phyloP scores from a whole-genome alignment of 2,888 invertebrate genomes.

The Hirtodrosophila histrioides region DNA sequence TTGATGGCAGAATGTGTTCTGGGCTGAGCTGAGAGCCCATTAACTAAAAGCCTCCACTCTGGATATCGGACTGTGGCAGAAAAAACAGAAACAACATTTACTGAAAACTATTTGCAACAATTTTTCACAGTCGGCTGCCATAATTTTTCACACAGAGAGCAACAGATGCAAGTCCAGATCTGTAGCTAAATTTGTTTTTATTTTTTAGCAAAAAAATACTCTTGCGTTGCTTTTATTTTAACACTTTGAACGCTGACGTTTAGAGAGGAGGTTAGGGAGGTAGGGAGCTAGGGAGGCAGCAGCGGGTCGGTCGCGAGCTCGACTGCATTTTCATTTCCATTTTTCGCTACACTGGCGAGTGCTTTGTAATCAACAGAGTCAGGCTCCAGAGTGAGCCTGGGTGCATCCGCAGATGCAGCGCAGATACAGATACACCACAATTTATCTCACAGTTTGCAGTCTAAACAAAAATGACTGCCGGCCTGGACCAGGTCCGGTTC shows the following conservation, averaged over 20 bases:
- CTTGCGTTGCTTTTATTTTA: slow-evolving; percentile 71
- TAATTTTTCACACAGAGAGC: slow-evolving; percentile 71
- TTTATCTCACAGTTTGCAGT: slow-evolving; percentile 80
- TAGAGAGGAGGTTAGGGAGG: slow-evolving; percentile 22
- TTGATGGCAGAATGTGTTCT: slow-evolving; percentile 30
- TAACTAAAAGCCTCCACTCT: slow-evolving; percentile 69
- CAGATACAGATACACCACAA: slow-evolving; percentile 76
- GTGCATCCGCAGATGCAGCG: slow-evolving; percentile 55
- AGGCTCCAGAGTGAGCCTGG: slow-evolving; percentile 34
- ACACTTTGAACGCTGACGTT: slow-evolving; percentile 75
- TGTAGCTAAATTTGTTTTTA: slow-evolving; percentile 28
- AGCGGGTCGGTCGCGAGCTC: slow-evolving; percentile 1
- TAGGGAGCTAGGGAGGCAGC: background rate
- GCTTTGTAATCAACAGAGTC: slow-evolving; percentile 71
- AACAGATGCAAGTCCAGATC: slow-evolving; percentile 57
- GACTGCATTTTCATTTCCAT: slow-evolving; percentile 78
- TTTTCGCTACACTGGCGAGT: slow-evolving; percentile 67
- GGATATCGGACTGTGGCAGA: slow-evolving; percentile 27
- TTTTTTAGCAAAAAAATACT: slow-evolving; percentile 13
- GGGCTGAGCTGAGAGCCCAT: slow-evolving; percentile 56
- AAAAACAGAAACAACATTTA: slow-evolving; percentile 65
- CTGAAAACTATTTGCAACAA: slow-evolving; percentile 80
- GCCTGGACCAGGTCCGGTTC: slow-evolving; percentile 18
- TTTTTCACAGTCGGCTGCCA: slow-evolving; percentile 81
- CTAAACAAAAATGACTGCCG: slow-evolving; percentile 78